Conservation (phyloP, 1,140 invertebrate species). For the Drosophila nasuta region DNA sequence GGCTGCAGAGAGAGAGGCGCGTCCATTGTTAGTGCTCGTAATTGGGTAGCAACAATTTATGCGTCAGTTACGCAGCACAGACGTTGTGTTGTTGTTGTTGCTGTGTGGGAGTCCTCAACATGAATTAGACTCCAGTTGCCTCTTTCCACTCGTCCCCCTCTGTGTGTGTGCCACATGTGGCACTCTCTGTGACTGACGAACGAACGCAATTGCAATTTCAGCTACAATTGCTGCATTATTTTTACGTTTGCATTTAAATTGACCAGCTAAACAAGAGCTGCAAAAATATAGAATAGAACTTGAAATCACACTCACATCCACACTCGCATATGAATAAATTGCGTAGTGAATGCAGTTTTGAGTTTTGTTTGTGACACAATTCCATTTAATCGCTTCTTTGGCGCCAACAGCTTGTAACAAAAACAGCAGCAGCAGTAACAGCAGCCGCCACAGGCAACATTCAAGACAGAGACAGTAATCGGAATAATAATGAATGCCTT, state of each 20-base stretch:
- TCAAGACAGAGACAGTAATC: slow-evolving; percentile 59
- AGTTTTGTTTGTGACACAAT: slow-evolving; percentile 79
- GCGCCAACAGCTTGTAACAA: slow-evolving; percentile 68
- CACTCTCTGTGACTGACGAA: slow-evolving; percentile 40
- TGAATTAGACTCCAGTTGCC: slow-evolving; percentile 63
- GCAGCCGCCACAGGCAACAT: slow-evolving; percentile 26
- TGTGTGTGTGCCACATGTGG: slow-evolving; percentile 63
- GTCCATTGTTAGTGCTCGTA: slow-evolving; percentile 78
- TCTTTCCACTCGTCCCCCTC: slow-evolving; percentile 10
- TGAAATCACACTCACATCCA: slow-evolving; percentile 23
- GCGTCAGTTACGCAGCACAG: slow-evolving; percentile 45
- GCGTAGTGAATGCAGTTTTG: slow-evolving; percentile 40
- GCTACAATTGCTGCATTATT: slow-evolving; percentile 61
- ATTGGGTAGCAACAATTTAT: slow-evolving; percentile 84
- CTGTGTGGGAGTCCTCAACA: slow-evolving; percentile 31
- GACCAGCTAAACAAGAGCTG: slow-evolving; percentile 18
- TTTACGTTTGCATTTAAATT: slow-evolving; percentile 61
- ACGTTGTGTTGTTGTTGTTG: slow-evolving; percentile 2
- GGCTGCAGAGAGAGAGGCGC: slow-evolving; percentile 14
- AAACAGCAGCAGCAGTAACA: slow-evolving; percentile 20
- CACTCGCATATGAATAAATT: slow-evolving; percentile 59
- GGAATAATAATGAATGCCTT: slow-evolving; percentile 82
- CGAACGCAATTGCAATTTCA: slow-evolving; percentile 53
- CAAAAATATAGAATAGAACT: slow-evolving; percentile 31
- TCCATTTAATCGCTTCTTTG: slow-evolving; percentile 80